These are phyloP conservation scores for Semibalanus balanoides DNA, from an alignment of 1,140 invertebrate species.

Conservation along the genomic window DNA sequence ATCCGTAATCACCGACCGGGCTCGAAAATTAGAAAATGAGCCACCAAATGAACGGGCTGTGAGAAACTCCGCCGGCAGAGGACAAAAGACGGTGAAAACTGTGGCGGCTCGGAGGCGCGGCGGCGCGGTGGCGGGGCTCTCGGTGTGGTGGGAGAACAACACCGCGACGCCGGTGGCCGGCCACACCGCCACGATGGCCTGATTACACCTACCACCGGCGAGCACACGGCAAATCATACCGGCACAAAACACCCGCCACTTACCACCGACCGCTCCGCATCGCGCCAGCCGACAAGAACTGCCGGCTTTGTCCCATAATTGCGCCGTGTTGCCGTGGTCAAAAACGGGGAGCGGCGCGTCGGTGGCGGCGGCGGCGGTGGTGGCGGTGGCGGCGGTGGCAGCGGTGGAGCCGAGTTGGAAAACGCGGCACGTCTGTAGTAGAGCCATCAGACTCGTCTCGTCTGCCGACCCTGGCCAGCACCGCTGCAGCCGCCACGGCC, in stretches of 20 bases:
- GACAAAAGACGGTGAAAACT: not conserved
- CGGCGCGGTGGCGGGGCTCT: too few relatives aligned
- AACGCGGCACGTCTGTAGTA: too few relatives aligned
- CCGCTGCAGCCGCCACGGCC: too few relatives aligned
- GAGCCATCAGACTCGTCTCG: too few relatives aligned
- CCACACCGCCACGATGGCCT: too few relatives aligned
- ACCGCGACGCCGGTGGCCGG: not conserved
- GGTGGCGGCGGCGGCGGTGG: too few relatives aligned
- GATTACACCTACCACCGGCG: not conserved
- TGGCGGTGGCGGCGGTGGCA: too few relatives aligned
- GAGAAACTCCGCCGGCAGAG: not conserved
- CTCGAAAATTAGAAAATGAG: not conserved
- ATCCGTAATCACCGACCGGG: not conserved
- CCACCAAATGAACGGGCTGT: not conserved
- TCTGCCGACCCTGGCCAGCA: too few relatives aligned
- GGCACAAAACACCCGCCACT: not conserved
- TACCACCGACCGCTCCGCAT: not conserved
- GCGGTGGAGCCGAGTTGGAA: too few relatives aligned
- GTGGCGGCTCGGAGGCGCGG: too few relatives aligned
- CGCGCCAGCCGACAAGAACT: not conserved
- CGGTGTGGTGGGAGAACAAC: not conserved
- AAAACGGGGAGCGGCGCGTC: too few relatives aligned
- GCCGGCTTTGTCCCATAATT: not conserved
- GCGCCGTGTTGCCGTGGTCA: not conserved
- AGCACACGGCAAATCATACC: not conserved